Percentiles rank a stretch among this genome's conserved stretches.
Conservation (phyloP, 2,797 vertebrate genomes). For the Brachyalestes nurse region DNA sequence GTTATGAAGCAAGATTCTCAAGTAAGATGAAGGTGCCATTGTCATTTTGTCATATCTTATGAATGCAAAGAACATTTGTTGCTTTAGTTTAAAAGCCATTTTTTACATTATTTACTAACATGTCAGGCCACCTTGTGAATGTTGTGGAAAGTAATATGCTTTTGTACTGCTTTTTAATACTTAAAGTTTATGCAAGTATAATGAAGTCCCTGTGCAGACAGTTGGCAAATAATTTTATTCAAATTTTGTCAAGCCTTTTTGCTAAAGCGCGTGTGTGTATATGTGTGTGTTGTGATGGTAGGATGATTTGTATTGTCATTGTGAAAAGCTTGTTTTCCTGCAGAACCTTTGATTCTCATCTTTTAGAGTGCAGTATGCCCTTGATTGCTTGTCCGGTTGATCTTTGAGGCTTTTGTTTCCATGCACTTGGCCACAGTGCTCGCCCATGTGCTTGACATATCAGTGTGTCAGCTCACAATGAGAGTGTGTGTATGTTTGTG, state of each 20-base stretch:
- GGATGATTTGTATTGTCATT: constrained; percentile 21
- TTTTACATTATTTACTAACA: background rate
- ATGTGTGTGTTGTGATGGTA: background rate
- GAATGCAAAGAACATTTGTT: background rate
- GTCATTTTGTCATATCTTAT: background rate
- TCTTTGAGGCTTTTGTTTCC: constrained; percentile 37
- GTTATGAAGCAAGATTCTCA: background rate
- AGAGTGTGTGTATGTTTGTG: constrained; percentile 4
- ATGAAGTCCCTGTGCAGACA: background rate
- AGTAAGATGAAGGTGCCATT: too few species aligned
- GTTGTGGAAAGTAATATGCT: too few species aligned
- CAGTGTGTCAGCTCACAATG: background rate
- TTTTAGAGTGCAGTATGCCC: constrained; percentile 14
- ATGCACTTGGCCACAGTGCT: constrained; percentile 23
- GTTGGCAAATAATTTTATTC: background rate
- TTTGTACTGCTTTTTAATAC: too few species aligned
- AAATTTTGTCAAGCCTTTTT: background rate
- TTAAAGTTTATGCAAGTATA: background rate
- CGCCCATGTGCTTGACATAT: background rate
- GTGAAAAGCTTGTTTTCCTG: constrained; percentile 7
- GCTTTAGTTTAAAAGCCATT: background rate
- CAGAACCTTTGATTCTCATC: constrained; percentile 29
- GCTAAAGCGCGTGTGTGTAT: background rate
- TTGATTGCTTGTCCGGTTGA: constrained; percentile 38
- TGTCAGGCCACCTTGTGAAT: background rate